Base-by-base conservation (phyloP, 2,797 vertebrate species). In the Alosa sapidissima region DNA sequence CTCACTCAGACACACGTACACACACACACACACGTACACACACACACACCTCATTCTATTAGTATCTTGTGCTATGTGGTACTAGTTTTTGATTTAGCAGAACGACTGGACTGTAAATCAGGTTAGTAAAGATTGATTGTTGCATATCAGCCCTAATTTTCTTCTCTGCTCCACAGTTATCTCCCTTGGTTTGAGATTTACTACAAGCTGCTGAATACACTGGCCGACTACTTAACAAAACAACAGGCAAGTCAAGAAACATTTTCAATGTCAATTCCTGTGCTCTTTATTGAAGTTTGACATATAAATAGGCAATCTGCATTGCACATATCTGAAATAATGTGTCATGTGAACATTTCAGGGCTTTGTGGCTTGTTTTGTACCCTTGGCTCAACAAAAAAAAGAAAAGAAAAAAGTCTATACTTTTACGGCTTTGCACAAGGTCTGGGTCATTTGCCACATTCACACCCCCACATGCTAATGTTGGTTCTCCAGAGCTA, bases 171-270 rank as follows among this genome's bases (percentile, higher is more conserved):
- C 88, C 87, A n/a, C 95, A 99, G 98, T 92, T 99, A 99, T 92
- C 94, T 99, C 13, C 98, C 98, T 5, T 99, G 98, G 98, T 99
- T 99, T 92, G 98, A 99, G 87, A 97, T 99, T 13, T 99, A 97
- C 95, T 99, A 99, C 95, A 99, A 99, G 93, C 95, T 99, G 91
- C 95, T 99, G 82, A 99, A 99, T 89, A 98, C 97, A 6, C 93
- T 99, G 91, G 97, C 98, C 92, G 98, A 99, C 95, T 98, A 98
- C 93, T 94, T 98, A 92, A 93, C 91, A 85, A 99, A 98, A 95
- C 96, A 97, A 88, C 96, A 99, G 98, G 98, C 98, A 96, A 96
- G 87, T 86, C 45, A 10, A 5, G 28, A 78, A 11, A 21, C 14
- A 0, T 47, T 41, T 51, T 55, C 2, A 55, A 28, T 72, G 28